Evolutionary conservation across 2,797 vertebrate species (phyloP).

Genomic region (Enteromius thamalakanensis): DNA sequence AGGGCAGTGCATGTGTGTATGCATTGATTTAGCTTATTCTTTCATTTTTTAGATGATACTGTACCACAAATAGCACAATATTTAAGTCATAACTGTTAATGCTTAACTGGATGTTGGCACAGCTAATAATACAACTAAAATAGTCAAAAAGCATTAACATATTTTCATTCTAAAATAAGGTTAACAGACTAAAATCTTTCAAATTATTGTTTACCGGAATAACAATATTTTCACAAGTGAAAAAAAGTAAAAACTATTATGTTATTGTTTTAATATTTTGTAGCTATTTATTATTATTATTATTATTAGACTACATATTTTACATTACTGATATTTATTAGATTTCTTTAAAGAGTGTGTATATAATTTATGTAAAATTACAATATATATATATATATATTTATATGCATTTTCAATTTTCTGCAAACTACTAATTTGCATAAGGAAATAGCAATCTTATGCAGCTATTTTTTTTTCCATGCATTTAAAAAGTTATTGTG

Average conservation of each 20-base stretch:
- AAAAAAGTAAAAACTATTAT: too few species aligned
- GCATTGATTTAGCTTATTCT: not conserved
- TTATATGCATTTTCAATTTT: not conserved
- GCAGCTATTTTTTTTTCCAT: not conserved
- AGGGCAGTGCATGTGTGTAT: too few species aligned
- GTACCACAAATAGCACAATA: too few species aligned
- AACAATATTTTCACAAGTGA: not conserved
- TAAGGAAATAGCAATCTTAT: not conserved
- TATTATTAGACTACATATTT: not conserved
- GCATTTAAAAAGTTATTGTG: not conserved
- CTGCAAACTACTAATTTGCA: not conserved
- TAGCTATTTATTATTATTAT: too few species aligned
- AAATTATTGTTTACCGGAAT: not conserved
- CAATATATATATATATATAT: too few species aligned
- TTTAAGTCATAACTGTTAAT: not conserved
- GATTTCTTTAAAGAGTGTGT: not conserved
- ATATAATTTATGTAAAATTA: not conserved
- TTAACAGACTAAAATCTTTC: not conserved
- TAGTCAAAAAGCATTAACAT: not conserved
- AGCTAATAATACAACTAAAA: not conserved
- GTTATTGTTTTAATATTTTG: too few species aligned
- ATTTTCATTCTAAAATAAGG: not conserved
- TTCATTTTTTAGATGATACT: not conserved
- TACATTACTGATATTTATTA: not conserved
- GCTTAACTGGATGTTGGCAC: too few species aligned